Percentiles rank a stretch among this genome's conserved stretches.
Evolutionary conservation across 2,888 invertebrate genomes (phyloP).

Genomic region (Dendrolimus pini): DNA sequence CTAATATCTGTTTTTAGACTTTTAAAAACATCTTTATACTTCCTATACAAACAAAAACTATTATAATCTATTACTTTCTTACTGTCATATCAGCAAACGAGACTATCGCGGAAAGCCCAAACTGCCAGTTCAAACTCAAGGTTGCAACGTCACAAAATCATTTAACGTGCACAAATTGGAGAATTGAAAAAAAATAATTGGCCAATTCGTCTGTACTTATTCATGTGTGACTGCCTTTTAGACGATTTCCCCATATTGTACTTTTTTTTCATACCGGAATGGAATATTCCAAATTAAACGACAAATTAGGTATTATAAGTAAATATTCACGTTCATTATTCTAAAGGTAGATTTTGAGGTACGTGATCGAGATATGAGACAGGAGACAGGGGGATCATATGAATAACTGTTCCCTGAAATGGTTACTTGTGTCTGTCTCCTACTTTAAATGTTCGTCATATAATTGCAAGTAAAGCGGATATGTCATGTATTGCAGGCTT

Average conservation of each 20-base stretch:
- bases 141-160: constrained; percentile 43
- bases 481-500: too few species aligned
- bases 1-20: not conserved
- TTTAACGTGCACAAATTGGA: constrained; percentile 43
- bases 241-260: constrained; percentile 18
- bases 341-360: too few species aligned
- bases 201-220: constrained; percentile 29
- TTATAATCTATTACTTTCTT: not conserved
- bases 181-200: constrained; percentile 48
- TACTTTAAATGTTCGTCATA: too few species aligned
- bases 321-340: too few species aligned
- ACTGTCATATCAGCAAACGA: constrained; percentile 5
- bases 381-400: too few species aligned
- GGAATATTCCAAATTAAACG: constrained; percentile 2
- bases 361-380: too few species aligned
- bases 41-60: too few species aligned
- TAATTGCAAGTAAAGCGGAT: too few species aligned
- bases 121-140: constrained; percentile 40
- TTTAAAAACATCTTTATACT: too few species aligned
- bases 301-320: constrained; percentile 5
- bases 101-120: constrained; percentile 42
- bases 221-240: constrained; percentile 38
- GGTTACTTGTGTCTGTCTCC: too few species aligned
- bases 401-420: too few species aligned
- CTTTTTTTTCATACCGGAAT: not conserved